Percentiles rank a stretch among this genome's conserved stretches.
These are phyloP conservation scores for Euglossa dilemma DNA, from an alignment of 1,140 invertebrate genomes.

Conservation along the genomic window DNA sequence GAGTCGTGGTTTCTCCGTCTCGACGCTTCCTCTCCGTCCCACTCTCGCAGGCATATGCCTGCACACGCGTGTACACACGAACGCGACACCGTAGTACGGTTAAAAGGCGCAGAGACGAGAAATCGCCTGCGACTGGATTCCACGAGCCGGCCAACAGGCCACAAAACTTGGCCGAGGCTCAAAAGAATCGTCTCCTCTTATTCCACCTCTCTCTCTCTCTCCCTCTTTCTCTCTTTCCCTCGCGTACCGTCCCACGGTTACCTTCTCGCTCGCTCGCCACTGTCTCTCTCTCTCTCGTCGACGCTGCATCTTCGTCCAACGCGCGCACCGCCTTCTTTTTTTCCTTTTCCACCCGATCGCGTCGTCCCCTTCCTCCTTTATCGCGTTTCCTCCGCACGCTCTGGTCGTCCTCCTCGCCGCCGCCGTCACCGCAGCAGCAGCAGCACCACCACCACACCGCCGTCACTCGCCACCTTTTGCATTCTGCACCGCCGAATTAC, in stretches of 20 bases:
- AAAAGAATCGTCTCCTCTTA: conserved; percentile 62
- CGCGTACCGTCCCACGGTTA: no score
- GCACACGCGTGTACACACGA: conserved; percentile 14
- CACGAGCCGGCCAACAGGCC: conserved; percentile 64
- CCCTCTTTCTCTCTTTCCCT: not conserved
- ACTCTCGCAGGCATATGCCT: not conserved
- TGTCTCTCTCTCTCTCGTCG: no score
- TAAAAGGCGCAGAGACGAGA: conserved; percentile 68
- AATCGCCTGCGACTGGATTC: conserved; percentile 69
- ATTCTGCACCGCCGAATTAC: conserved; percentile 52
- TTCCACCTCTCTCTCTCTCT: not conserved
- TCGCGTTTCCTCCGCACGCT: conserved; percentile 20
- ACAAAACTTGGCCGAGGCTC: conserved; percentile 68
- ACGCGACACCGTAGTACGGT: conserved; percentile 50
- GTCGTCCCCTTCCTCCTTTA: conserved; percentile 43
- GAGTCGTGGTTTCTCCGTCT: no score
- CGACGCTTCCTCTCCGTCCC: conserved; percentile 11
- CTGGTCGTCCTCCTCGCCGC: not conserved
- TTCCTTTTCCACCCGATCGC: conserved; percentile 6
- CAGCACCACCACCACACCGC: not conserved
- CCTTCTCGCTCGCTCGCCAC: no score
- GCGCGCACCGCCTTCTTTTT: not conserved
- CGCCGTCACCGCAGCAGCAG: conserved; percentile 5
- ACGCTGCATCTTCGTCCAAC: not conserved
- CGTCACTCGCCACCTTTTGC: conserved; percentile 43